Evolutionary conservation across 2,888 invertebrate species (phyloP).

Genomic region (Apotomis betuletana): DNA sequence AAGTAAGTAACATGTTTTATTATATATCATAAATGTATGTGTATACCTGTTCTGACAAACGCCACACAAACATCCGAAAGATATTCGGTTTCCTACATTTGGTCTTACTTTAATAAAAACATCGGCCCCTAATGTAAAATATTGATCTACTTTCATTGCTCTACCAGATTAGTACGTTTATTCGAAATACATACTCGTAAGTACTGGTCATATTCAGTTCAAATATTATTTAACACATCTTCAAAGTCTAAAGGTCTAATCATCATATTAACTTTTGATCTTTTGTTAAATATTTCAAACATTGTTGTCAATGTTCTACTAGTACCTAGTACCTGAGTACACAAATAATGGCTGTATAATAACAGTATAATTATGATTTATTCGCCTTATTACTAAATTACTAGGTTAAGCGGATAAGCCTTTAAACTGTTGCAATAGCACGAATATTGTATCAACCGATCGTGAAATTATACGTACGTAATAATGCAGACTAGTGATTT

Average conservation of each 20-base stretch:
- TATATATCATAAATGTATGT: no score
- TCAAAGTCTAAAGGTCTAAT: background rate
- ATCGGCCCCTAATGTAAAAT: background rate
- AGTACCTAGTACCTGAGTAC: background rate
- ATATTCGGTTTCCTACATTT: background rate
- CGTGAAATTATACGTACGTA: conserved; percentile 62
- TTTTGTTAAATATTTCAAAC: background rate
- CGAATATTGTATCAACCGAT: conserved; percentile 51
- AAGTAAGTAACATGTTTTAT: no score
- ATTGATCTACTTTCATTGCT: background rate
- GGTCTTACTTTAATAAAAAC: conserved; percentile 1
- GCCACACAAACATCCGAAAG: background rate
- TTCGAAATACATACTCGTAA: background rate
- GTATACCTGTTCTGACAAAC: background rate
- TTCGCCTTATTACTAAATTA: conserved; percentile 37
- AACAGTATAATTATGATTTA: conserved; percentile 39
- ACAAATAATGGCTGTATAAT: background rate
- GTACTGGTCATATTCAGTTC: background rate
- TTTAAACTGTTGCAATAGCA: conserved; percentile 42
- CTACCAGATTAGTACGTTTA: background rate
- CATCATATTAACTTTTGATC: background rate
- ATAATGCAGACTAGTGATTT: conserved; percentile 80
- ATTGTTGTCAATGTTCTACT: background rate
- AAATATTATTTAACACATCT: background rate
- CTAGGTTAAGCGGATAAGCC: conserved; percentile 39